Evolutionary conservation across 2,888 invertebrate genomes (phyloP), one percentile per base, ranked within the genome.

Genomic region (Eupithecia dodoneata): DNA sequence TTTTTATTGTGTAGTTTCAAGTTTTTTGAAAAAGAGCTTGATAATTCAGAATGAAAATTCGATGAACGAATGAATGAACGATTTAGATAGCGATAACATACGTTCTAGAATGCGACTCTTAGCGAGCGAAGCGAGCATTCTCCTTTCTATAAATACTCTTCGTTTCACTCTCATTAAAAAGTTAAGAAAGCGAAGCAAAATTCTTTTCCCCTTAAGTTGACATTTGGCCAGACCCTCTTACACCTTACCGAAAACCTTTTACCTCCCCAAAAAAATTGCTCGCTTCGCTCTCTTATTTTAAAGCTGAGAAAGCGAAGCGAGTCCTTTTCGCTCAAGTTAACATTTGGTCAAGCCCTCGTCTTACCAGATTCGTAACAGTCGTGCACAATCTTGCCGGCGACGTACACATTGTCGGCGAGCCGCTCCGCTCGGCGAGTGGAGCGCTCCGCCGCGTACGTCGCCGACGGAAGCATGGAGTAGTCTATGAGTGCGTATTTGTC

Each of bases 401-500:
- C 89, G 73, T 94, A 93, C 0, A 92, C 92, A 13, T 88, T 90
- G 55, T 93, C 86, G 0, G 84, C 83, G 13, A 91, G 79, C 41
- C 94, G 86, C 2, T 93, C 93, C 18, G 90, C 90, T 0, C 88
- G 83, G n/a, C 90, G 81, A 80, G 90, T 89, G 0, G 79, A 82
- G 66, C 85, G 85, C 63, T 87, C 82, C 0, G 89, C 89, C 55
- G 89, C 89, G 47, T 89, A 89, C 72, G 87, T 89, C 0, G 84
- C 85, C 0, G 95, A 94, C 0, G 95, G 95, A 2, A 94, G 81
- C 7, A 91, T 90, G 0, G 84, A 85, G 73, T 92, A 94, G 80
- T 95, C 88, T 65, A 95, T 95, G 0, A 95, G 81, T 0, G 94
- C 93, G 79, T 88, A 95, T 80, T 94, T 95, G 13, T 91, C 91